Percentiles rank a stretch among this genome's conserved stretches.
Evolutionary conservation across 2,113 vertebrate species (phyloP).

Genomic region (Toxotes chatareus): DNA sequence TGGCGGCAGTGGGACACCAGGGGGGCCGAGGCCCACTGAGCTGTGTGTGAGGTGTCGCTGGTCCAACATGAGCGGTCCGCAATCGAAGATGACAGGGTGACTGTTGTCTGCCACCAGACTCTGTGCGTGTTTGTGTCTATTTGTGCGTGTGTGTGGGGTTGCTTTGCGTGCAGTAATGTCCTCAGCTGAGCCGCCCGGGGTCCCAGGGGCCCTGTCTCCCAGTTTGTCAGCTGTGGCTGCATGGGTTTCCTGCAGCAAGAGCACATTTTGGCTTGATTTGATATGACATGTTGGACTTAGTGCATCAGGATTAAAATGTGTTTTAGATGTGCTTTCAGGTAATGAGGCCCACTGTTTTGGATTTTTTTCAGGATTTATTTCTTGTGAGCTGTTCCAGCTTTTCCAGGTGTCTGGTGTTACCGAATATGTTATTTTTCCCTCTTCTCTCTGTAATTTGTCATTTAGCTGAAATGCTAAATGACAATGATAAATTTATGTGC

Average conservation of each 20-base stretch:
- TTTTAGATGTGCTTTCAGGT: constrained; percentile 61
- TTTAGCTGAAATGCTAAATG: background rate
- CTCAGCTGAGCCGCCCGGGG: constrained; percentile 73
- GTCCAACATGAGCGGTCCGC: constrained; percentile 76
- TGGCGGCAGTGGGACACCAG: constrained; percentile 80
- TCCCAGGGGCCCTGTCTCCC: constrained; percentile 67
- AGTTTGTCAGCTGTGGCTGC: constrained; percentile 75
- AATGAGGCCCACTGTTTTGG: constrained; percentile 50
- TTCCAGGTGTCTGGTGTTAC: constrained; percentile 8
- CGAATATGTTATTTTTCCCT: background rate
- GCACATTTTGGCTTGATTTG: constrained; percentile 65
- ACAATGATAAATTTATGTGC: background rate
- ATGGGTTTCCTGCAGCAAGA: constrained; percentile 53
- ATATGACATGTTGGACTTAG: constrained; percentile 53
- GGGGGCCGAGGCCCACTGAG: constrained; percentile 72
- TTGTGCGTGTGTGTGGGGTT: constrained; percentile 41
- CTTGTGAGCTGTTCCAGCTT: background rate
- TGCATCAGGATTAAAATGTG: constrained; percentile 70
- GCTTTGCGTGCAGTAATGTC: constrained; percentile 75
- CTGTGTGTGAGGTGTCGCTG: constrained; percentile 81
- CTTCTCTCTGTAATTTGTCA: background rate
- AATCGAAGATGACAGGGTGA: constrained; percentile 85
- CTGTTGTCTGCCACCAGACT: constrained; percentile 79
- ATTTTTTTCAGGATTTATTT: constrained; percentile 17
- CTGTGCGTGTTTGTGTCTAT: constrained; percentile 47